phyloP scores from a whole-genome alignment of 2,113 vertebrate genomes.

The Spermophilus dauricus region DNA sequence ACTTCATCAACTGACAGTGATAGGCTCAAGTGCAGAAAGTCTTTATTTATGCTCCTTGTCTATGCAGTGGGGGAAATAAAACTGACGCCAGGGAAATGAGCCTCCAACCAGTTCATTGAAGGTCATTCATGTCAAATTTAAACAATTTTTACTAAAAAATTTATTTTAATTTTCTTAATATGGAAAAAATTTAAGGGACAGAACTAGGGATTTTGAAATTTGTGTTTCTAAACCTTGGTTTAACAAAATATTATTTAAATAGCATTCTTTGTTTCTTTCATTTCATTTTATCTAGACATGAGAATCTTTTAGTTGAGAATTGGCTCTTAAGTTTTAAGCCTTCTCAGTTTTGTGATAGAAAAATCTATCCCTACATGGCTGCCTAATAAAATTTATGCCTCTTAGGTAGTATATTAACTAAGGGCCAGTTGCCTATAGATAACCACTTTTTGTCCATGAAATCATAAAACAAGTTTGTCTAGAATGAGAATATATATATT shows the following conservation, averaged over 20 bases:
- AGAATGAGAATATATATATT: not conserved
- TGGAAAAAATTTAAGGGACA: not conserved
- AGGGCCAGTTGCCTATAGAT: not conserved
- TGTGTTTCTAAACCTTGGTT: not conserved
- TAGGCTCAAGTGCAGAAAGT: not conserved
- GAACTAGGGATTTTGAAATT: not conserved
- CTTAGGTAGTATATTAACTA: not conserved
- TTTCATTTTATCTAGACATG: not conserved
- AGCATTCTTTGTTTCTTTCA: not conserved
- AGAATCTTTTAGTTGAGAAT: not conserved
- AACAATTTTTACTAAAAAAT: not conserved
- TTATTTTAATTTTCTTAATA: conserved; percentile 14
- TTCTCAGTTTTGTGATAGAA: not conserved
- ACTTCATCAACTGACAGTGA: not conserved
- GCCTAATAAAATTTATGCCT: not conserved
- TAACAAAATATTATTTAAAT: conserved; percentile 24
- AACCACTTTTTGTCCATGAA: not conserved
- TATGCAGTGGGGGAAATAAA: not conserved
- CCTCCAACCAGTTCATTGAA: not conserved
- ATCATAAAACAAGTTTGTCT: not conserved
- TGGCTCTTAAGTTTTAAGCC: not conserved
- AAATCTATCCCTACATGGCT: not conserved
- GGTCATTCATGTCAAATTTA: not conserved
- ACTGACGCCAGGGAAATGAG: not conserved
- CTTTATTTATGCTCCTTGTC: not conserved